Conservation (phyloP, 2,888 invertebrate genomes). For the Chironomus tentans region DNA sequence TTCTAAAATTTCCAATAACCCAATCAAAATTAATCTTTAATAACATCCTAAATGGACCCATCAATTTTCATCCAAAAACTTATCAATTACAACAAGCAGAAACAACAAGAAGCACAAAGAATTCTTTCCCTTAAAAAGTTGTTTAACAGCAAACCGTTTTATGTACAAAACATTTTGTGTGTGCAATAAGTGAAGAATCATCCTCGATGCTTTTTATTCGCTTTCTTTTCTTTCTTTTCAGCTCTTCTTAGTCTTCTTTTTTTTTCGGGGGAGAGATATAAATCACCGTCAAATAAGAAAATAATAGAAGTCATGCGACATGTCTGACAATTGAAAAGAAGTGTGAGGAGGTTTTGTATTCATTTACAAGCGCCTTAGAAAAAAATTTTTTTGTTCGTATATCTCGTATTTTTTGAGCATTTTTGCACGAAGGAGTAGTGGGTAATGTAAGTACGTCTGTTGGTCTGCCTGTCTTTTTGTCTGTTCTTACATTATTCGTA, state of each 20-base stretch:
- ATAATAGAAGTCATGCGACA: constrained; percentile 25
- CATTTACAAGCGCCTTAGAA: not conserved
- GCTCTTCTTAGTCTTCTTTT: not conserved
- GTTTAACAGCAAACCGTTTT: not conserved
- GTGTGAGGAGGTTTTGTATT: not conserved
- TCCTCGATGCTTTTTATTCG: not conserved
- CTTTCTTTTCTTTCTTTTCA: not conserved
- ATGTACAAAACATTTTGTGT: not conserved
- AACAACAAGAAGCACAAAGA: not conserved
- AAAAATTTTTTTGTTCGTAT: too few species aligned
- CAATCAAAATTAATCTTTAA: too few species aligned
- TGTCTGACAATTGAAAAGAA: constrained; percentile 26
- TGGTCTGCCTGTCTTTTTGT: too few species aligned
- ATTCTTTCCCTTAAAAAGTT: not conserved
- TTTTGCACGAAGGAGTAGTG: too few species aligned
- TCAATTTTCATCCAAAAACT: too few species aligned
- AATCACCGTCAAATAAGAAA: constrained; percentile 26
- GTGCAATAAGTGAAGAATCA: not conserved
- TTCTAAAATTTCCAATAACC: too few species aligned
- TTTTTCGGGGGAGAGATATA: constrained; percentile 13
- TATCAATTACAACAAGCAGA: too few species aligned
- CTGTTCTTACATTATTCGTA: too few species aligned
- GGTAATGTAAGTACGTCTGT: not conserved
- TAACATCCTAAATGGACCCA: too few species aligned
- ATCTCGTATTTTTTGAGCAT: too few species aligned